phyloP scores from a whole-genome alignment of 2,888 invertebrate species.

The Dynastes maya region DNA sequence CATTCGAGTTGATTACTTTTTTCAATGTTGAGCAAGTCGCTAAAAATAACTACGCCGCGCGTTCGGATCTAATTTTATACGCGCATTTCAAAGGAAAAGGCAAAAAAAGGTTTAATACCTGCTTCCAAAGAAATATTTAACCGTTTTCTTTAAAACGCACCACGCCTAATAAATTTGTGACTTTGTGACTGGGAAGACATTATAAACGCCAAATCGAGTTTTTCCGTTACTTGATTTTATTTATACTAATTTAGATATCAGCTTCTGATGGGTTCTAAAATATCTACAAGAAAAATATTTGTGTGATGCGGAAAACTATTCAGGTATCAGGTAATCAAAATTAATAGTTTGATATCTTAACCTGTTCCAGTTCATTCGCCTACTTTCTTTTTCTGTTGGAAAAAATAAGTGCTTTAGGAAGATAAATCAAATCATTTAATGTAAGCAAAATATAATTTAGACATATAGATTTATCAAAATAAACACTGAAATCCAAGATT shows the following conservation, averaged over 20 bases:
- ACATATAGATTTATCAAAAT: too few relatives aligned
- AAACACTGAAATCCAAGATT: too few relatives aligned
- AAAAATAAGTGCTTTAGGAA: too few relatives aligned
- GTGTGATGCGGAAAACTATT: too few relatives aligned
- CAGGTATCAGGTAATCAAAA: too few relatives aligned
- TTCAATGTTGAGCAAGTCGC: slow-evolving; percentile 32
- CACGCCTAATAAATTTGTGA: not conserved
- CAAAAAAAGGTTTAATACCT: slow-evolving; percentile 19
- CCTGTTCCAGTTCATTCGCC: too few relatives aligned
- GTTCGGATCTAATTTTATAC: slow-evolving; percentile 31
- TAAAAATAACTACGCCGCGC: slow-evolving; percentile 27
- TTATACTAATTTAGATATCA: not conserved
- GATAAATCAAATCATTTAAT: too few relatives aligned
- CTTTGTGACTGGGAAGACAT: not conserved
- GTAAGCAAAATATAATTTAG: too few relatives aligned
- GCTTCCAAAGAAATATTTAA: slow-evolving; percentile 15
- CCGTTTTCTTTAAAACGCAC: slow-evolving; percentile 9
- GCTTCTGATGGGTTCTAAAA: slow-evolving; percentile 1
- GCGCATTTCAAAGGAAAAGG: slow-evolving; percentile 12
- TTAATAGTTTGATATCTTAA: too few relatives aligned
- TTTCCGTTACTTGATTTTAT: not conserved
- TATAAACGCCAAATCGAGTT: slow-evolving; percentile 2
- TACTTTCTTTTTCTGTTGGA: too few relatives aligned
- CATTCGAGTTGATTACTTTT: slow-evolving; percentile 37
- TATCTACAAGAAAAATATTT: too few relatives aligned